Percentiles rank a stretch among this genome's conserved stretches.
phyloP scores from a whole-genome alignment of 1,140 invertebrate species.

The Psilanteris sp. region DNA sequence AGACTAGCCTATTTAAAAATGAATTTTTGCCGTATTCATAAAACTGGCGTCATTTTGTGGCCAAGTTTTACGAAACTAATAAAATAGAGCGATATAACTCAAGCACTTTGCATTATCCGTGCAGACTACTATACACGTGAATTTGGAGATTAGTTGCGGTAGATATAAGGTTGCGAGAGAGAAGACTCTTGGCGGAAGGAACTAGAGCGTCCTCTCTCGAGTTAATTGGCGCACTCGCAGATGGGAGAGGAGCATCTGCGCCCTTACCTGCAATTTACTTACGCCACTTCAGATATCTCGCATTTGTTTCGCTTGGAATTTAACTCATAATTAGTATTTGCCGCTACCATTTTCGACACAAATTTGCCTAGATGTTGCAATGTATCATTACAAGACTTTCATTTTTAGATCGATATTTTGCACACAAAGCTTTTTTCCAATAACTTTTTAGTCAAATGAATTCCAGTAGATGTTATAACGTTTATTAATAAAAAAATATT shows the following conservation, averaged over 20 bases:
- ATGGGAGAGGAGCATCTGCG: constrained; percentile 66
- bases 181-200: constrained; percentile 65
- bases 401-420: constrained; percentile 35
- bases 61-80: constrained; percentile 55
- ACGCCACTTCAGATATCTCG: constrained; percentile 67
- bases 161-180: constrained; percentile 53
- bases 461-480: no score
- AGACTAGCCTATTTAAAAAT: constrained; percentile 28
- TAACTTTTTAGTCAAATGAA: no score
- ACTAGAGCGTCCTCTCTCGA: constrained; percentile 67
- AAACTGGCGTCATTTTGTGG: constrained; percentile 34
- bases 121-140: constrained; percentile 48
- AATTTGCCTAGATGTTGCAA: constrained; percentile 31
- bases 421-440: constrained; percentile 35
- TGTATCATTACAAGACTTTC: constrained; percentile 36
- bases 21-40: constrained; percentile 30
- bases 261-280: constrained; percentile 75
- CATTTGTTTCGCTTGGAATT: constrained; percentile 67
- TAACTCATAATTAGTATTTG: constrained; percentile 71
- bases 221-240: constrained; percentile 72
- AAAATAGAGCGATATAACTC: constrained; percentile 57
- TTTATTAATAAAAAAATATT: no score
- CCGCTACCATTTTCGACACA: constrained; percentile 60
- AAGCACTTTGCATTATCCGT: constrained; percentile 55
- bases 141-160: constrained; percentile 60